Evolutionary conservation across 2,797 vertebrate genomes (phyloP).

Genomic region (Champsocephalus esox): DNA sequence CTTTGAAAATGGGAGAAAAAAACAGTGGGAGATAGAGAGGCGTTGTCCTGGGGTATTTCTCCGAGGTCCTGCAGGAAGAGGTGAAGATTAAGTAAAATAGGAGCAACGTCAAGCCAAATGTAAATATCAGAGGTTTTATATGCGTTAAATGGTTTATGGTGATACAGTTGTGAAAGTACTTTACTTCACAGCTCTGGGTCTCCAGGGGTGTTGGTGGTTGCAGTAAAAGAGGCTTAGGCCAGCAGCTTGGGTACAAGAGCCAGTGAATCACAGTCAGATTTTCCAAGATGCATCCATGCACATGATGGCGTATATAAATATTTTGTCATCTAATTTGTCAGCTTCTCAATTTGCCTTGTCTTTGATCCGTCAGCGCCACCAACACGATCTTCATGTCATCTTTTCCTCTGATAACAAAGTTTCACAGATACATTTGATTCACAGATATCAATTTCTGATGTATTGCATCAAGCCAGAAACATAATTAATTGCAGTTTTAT

Average conservation of each 20-base stretch:
- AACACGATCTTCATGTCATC: constrained; percentile 12
- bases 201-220: neutral
- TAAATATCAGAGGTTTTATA: constrained; percentile 5
- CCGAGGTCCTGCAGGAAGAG: constrained; percentile 26
- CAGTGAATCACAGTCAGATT: neutral
- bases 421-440: too few species aligned
- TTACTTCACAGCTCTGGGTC: constrained; percentile 8
- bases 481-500: constrained; percentile 22
- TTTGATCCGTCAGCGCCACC: constrained; percentile 28
- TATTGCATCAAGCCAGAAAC: constrained; percentile 7
- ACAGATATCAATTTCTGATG: constrained; percentile 25
- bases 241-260: neutral
- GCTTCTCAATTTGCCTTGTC: constrained; percentile 5
- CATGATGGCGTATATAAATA: constrained; percentile 7
- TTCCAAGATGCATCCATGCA: neutral
- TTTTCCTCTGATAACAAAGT: constrained; percentile 31
- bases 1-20: constrained; percentile 56
- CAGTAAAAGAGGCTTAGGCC: neutral
- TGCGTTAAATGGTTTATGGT: constrained; percentile 1
- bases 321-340: constrained; percentile 33
- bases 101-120: constrained; percentile 14
- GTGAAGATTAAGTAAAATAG: constrained; percentile 25
- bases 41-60: constrained; percentile 28
- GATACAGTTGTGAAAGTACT: constrained; percentile 8
- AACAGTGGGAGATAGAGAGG: constrained; percentile 20